Base-by-base conservation (phyloP, 2,888 invertebrate species). In the Hydrotaea diabolus region DNA sequence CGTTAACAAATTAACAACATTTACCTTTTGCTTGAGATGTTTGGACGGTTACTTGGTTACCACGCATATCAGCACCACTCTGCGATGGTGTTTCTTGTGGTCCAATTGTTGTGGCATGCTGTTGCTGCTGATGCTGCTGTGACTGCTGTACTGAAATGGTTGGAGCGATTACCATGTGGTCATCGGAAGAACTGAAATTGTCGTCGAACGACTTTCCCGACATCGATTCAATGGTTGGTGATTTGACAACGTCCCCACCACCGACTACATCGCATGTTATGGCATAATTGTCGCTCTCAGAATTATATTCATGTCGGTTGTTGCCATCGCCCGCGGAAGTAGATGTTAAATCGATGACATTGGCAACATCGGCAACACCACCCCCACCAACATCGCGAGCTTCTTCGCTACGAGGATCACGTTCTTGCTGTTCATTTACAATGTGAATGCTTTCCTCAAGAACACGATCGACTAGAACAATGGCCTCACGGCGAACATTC, bases 121-220 rank as follows among this genome's bases (percentile, higher is more conserved):
- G 75, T 26, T 71, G 82, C n/a, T 59, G 85, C 83, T 83, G 88
- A 78, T 88, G 88, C 86, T 87, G 87, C n/a, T 90, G 31, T 31
- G 31, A 31, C 31, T 31, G 31, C 31, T 31, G 31, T 31, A 31
- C 31, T 2, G 31, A 31, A 31, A 31, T 7, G 31, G 31, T 31
- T 31, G 31, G 31, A 31, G 7, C 31, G 31, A 31, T 31, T 31
- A 31, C 31, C 31, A 31, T 31, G 31, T 31, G 90, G 87, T 91
- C 90, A 77, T 91, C 92, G 85, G 90, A 90, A 84, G 90, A 90
- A 88, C 91, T 92, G 87, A 91, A 88, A 90, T 91, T 92, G 87
- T 92, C 92, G 88, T 92, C 92, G 86, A 92, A 92, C 82, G 92
- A 92, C 89, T 91, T 92, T 83, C 92, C 92, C 71, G 92, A 92